Base-by-base conservation (phyloP, 2,888 invertebrate genomes). In the Acrocyrtus sp. region DNA sequence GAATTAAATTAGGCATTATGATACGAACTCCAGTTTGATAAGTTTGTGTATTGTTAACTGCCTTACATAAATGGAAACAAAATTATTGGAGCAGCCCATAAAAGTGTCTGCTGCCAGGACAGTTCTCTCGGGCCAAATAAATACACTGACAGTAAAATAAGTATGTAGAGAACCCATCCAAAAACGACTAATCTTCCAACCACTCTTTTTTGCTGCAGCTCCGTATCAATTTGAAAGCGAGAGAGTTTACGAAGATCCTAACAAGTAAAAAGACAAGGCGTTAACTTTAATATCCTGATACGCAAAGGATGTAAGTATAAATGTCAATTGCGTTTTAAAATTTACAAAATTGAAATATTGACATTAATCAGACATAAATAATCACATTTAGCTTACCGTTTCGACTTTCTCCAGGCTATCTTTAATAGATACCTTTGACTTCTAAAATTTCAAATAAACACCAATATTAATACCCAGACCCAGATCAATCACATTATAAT, bases 41-140 rank as follows among this genome's bases (percentile, higher is more conserved):
- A 5, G 24, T 22, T 8, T 51, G 27, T n/a, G n/a, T n/a, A n/a
- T 58, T 10, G 51, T 19, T 47, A 57, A 39, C 41, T 22, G 54
- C 84, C 94, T 92, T 86, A 96, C 96, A 96, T 83, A 68, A 95
- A 82, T 62, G 96, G 95, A 82, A 95, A 90, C 62, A 93, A 86
- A 26, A 95, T 84, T 62, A 96, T 85, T 19, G 95, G 95, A 68
- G 91, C 88, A 15, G 92, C 89, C 84, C 93, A 93, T 76, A 93
- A 85, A 65, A 94, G 82, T 72, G 91, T 89, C 80, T 93, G 91
- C 45, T 61, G 54, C 75, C 89, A 86, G 86, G 92, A 89, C 80
- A 91, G 90, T 65, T 90, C 89, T 70, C 92, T 91, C 74, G 93
- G 92, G 79, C 91, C 93, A 81, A 90, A 91, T 85, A 93, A 92